A percentile compares a stretch with the other conserved stretches of the same genome.
Evolutionary conservation across 1,140 invertebrate species (phyloP).

Genomic region (Papilio dardanus): DNA sequence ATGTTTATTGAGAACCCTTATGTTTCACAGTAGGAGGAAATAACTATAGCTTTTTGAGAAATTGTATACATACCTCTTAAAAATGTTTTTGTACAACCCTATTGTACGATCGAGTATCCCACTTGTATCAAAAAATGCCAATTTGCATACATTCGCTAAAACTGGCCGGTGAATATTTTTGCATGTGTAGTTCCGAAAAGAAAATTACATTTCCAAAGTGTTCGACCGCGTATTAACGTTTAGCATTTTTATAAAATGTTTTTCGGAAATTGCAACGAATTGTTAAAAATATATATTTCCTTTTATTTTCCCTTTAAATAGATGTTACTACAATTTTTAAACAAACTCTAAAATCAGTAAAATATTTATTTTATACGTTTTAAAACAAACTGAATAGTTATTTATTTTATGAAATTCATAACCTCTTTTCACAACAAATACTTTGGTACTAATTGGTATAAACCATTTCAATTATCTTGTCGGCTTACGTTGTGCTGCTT

Average conservation of each 20-base stretch:
- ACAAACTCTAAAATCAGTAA: background rate
- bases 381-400: too few species aligned
- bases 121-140: background rate
- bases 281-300: background rate
- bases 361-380: too few species aligned
- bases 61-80: background rate
- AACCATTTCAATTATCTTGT: too few species aligned
- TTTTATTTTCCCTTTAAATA: background rate
- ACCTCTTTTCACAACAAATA: too few species aligned
- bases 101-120: background rate
- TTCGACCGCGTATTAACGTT: constrained; percentile 13
- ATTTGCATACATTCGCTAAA: constrained; percentile 14
- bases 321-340: background rate
- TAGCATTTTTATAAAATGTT: background rate
- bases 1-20: background rate
- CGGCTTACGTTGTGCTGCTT: too few species aligned
- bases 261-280: background rate
- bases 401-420: too few species aligned
- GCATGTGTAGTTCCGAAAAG: background rate
- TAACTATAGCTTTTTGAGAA: background rate
- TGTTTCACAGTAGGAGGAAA: background rate
- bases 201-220: constrained; percentile 11
- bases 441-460: too few species aligned
- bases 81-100: background rate
- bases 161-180: background rate